These are phyloP conservation scores for Ophioninae sp. DNA, from an alignment of 2,888 invertebrate species.

Conservation along the genomic window DNA sequence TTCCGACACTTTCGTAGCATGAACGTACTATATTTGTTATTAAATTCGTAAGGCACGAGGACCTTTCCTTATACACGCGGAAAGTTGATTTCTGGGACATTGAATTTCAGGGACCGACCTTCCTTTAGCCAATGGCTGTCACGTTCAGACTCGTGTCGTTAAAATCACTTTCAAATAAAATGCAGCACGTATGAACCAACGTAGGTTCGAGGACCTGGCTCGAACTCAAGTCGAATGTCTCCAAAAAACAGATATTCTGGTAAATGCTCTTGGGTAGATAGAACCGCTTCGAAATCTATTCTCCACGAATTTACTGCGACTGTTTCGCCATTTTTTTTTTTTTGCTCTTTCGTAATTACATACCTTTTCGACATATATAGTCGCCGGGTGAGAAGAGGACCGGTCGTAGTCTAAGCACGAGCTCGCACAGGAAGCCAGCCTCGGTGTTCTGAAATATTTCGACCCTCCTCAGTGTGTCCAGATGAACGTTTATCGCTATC, in stretches of 20 bases:
- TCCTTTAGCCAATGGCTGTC: neutral
- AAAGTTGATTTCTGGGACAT: neutral
- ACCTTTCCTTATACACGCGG: neutral
- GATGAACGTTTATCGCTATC: constrained; percentile 99
- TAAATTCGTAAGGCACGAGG: neutral
- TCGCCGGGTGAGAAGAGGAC: constrained; percentile 99
- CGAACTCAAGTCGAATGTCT: too few relatives aligned
- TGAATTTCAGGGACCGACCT: neutral
- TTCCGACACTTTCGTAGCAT: constrained; percentile 22
- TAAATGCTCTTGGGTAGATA: too few relatives aligned
- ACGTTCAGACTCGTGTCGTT: neutral
- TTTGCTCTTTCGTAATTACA: constrained; percentile 16
- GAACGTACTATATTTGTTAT: constrained; percentile 21
- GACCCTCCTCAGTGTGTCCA: constrained; percentile 98
- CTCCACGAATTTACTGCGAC: neutral
- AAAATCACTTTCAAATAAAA: neutral
- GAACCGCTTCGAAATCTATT: too few relatives aligned
- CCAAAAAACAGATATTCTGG: too few relatives aligned
- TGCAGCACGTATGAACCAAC: too few relatives aligned
- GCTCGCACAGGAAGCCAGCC: constrained; percentile 98
- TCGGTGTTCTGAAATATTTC: constrained; percentile 99
- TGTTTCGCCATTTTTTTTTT: neutral
- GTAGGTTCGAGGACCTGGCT: too few relatives aligned
- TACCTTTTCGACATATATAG: constrained; percentile 99
- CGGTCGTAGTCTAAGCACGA: constrained; percentile 96